phyloP scores from a whole-genome alignment of 2,888 invertebrate species.

The Diadegma fenestrale region DNA sequence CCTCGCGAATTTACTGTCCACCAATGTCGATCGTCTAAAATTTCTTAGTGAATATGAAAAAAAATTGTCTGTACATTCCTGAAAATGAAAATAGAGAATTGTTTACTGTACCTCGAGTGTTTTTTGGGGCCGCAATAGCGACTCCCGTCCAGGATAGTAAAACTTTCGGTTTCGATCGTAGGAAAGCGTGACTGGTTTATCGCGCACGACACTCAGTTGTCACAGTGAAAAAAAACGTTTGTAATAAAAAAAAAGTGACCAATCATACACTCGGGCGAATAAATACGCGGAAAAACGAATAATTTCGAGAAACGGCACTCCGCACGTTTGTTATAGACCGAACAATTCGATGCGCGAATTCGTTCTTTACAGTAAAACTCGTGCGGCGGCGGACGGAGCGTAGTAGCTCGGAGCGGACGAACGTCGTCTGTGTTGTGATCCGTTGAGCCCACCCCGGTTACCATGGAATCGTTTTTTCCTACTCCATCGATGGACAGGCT shows the following conservation, averaged over 20 bases:
- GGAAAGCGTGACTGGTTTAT: constrained; percentile 42
- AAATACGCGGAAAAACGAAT: not conserved
- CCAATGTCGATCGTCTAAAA: too few relatives aligned
- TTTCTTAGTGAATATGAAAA: not conserved
- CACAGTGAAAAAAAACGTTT: not conserved
- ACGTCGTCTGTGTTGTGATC: constrained; percentile 77
- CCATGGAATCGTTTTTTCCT: constrained; percentile 75
- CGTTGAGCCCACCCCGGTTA: constrained; percentile 78
- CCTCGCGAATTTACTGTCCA: too few relatives aligned
- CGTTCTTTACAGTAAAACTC: not conserved
- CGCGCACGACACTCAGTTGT: constrained; percentile 27
- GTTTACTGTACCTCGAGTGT: constrained; percentile 64
- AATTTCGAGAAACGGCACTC: not conserved
- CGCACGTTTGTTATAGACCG: not conserved
- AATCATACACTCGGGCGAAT: not conserved
- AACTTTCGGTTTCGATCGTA: constrained; percentile 54
- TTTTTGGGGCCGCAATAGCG: constrained; percentile 67
- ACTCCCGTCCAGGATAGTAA: constrained; percentile 57
- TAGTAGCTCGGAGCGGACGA: constrained; percentile 66
- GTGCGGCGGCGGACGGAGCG: constrained; percentile 14
- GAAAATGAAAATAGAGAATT: not conserved
- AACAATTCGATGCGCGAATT: not conserved
- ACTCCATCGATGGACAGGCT: constrained; percentile 43
- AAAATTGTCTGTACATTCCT: not conserved
- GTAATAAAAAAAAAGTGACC: not conserved